Base-by-base conservation (phyloP, 2,888 invertebrate species). In the Diaperis boleti region DNA sequence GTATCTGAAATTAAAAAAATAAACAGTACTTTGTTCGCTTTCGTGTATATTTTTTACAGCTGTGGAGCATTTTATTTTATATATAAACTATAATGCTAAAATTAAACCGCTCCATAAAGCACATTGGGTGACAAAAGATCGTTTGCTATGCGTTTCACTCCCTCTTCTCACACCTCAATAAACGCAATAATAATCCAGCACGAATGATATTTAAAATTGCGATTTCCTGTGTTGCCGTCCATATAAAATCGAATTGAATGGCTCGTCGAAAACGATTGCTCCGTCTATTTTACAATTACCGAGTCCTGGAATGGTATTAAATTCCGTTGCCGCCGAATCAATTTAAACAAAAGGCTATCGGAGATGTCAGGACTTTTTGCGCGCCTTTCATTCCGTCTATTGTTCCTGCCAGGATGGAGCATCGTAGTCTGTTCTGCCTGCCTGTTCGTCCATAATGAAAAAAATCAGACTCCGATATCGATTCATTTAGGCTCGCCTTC, bases 291-390 rank as follows among this genome's bases (percentile, higher is more conserved):
- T 75, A 76, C 78, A 78, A 78, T 78, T 78, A 78, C 76, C 60
- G 72, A 67, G 71, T 70, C 69, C 71, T 72, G 74, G 77, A 78
- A 72, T 68, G 78, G 76, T 79, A 78, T 79, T 79, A 79, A 79
- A 79, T 79, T 79, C 78, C 79, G 69, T 65, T 76, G 76, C 74
- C 72, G 70, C 70, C 73, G 74, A 76, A 79, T 78, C 77, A 77
- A 78, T 78, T 78, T 76, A 78, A 76, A 77, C 78, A 78, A 78
- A 77, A 76, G 76, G 74, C 75, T 70, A 75, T 77, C 73, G 72
- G 71, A 70, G 69, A 73, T 72, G 73, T 72, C 69, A 69, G 70
- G 74, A 74, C 67, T 76, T 76, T 76, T 76, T 76, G 71, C 74
- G 69, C 68, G 62, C 66, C 69, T 72, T 72, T 71, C 69, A 72